Evolutionary conservation across 2,113 vertebrate genomes (phyloP).

Genomic region (Salvelinus fontinalis): DNA sequence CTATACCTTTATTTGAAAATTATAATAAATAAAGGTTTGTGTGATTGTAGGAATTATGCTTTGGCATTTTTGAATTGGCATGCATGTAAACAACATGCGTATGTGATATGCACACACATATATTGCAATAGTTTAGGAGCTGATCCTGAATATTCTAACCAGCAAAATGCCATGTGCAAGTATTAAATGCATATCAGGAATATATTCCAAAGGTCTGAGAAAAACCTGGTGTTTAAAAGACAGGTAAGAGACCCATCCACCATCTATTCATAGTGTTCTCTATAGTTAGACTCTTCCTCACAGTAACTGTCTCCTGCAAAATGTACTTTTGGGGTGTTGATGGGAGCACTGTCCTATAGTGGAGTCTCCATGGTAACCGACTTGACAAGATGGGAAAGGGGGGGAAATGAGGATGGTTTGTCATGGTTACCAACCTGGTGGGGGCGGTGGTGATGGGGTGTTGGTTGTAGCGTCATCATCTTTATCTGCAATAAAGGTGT

Average conservation of each 20-base stretch:
- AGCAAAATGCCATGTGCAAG: neutral
- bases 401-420: conserved; percentile 2
- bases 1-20: conserved; percentile 45
- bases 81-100: conserved; percentile 29
- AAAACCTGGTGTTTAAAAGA: neutral
- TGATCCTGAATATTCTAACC: conserved; percentile 1
- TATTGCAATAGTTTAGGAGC: conserved; percentile 29
- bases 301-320: neutral
- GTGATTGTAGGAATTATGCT: conserved; percentile 38
- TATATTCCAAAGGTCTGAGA: neutral
- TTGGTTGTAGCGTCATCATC: conserved; percentile 60
- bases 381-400: conserved; percentile 18
- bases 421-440: conserved; percentile 73
- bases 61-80: neutral
- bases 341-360: neutral
- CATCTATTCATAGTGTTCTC: neutral
- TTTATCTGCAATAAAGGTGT: conserved; percentile 77
- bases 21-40: conserved; percentile 43
- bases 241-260: neutral
- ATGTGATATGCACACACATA: conserved; percentile 44
- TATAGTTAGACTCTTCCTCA: neutral
- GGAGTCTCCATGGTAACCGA: conserved; percentile 1
- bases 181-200: neutral
- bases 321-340: neutral
- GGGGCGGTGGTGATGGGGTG: conserved; percentile 65